Base-by-base conservation (phyloP, 2,113 vertebrate species). In the Gymnobelideus leadbeateri region DNA sequence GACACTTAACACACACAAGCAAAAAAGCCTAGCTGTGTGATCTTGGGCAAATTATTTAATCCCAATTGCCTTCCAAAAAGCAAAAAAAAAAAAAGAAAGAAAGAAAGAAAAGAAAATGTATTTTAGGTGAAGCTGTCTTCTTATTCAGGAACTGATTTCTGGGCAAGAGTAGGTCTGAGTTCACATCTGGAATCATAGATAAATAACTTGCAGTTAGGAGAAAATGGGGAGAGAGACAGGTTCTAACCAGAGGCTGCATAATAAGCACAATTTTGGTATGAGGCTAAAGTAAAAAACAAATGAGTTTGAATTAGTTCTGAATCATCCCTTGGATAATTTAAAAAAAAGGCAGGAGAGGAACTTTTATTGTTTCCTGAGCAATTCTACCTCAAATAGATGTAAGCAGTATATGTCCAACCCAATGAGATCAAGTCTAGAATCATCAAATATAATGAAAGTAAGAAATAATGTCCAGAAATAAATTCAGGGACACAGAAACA, bases 361-460 rank as follows among this genome's bases (percentile, higher is more conserved):
- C 51, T 90, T 31, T 55, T 89, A 93, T 37, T 37, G 28, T 31
- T 89, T 16, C 37, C 31, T 89, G 25, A 28, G 43, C 37, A 89
- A 25, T 37, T 89, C 50, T 91, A 53, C 8, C 68, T 9, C 47
- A 94, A 84, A 19, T 3, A 52, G 28, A 31, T 8, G 24, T 37
- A n/a, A 55, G 51, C 16, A 28, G 2, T 47, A 2, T 89, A 10
- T 93, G 77, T 90, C 21, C n/a, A 92, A 16, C 2, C n/a, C 90
- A 95, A 94, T n/a, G 46, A 93, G 50, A 53, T 43, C n/a, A 92
- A 92, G 89, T 84, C 8, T 68, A 61, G 51, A 90, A 93, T 91
- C 91, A 50, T 37, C 89, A 95, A 92, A 54, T 49, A 84, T 46
- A 53, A 8, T 68, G 77, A 37, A 14, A 91, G 1, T 55, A 46